These are phyloP conservation scores for Plutomurus gul DNA, from an alignment of 1,140 invertebrate genomes.

Conservation along the genomic window DNA sequence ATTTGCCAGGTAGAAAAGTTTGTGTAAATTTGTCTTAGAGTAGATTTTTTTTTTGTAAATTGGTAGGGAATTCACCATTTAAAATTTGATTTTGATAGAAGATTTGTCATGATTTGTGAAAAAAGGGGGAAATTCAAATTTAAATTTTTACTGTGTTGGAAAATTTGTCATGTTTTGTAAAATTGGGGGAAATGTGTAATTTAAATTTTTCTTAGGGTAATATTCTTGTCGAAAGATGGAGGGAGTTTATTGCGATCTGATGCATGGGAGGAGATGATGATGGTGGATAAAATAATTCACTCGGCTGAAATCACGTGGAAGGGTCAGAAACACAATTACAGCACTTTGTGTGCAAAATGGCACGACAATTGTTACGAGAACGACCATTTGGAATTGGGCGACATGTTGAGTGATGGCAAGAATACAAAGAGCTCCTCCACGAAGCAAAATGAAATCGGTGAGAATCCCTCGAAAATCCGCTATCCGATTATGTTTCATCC, in stretches of 20 bases:
- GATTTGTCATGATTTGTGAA: too few species aligned
- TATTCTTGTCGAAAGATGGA: conserved; percentile 79
- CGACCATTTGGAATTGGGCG: conserved; percentile 78
- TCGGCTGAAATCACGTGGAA: conserved; percentile 71
- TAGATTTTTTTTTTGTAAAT: conserved; percentile 76
- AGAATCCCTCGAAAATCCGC: conserved; percentile 75
- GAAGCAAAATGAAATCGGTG: conserved; percentile 77
- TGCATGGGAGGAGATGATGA: conserved; percentile 76
- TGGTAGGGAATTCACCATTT: conserved; percentile 81
- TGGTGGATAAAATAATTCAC: conserved; percentile 74
- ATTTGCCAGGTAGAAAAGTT: conserved; percentile 79
- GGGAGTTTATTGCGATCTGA: conserved; percentile 74
- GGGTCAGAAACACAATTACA: conserved; percentile 71
- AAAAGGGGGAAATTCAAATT: conserved; percentile 66
- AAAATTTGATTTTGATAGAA: too few species aligned
- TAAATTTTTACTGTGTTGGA: not conserved
- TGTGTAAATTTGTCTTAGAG: conserved; percentile 84
- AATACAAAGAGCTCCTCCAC: conserved; percentile 82
- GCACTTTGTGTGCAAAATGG: conserved; percentile 80
- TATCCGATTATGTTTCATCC: conserved; percentile 87
- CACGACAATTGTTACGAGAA: conserved; percentile 78
- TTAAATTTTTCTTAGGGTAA: conserved; percentile 65
- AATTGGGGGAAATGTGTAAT: too few species aligned
- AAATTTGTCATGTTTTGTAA: too few species aligned
- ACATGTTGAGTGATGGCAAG: conserved; percentile 58